These are phyloP conservation scores for Maniola hyperantus DNA, from an alignment of 2,888 invertebrate species.

Conservation along the genomic window DNA sequence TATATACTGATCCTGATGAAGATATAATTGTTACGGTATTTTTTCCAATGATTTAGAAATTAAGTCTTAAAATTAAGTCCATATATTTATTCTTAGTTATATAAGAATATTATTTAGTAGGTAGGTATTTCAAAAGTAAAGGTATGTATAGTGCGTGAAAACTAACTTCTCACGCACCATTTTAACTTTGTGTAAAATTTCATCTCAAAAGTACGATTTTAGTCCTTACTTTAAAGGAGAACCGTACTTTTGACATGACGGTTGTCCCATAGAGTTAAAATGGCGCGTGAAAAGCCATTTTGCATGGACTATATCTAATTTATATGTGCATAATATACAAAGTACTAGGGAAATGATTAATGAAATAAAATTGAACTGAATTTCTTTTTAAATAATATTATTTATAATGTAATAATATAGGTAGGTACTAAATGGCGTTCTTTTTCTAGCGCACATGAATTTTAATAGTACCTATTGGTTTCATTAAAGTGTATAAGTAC, in stretches of 20 bases:
- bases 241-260: too few relatives aligned
- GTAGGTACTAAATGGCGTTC: too few relatives aligned
- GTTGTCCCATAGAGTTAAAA: too few relatives aligned
- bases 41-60: neutral
- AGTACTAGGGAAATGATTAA: neutral
- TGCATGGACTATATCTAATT: too few relatives aligned
- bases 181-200: too few relatives aligned
- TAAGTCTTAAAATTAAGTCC: neutral
- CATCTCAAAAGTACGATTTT: too few relatives aligned
- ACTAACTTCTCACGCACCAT: too few relatives aligned
- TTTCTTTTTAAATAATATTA: neutral
- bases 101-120: conserved; percentile 19
- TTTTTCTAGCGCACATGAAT: too few relatives aligned
- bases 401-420: too few relatives aligned
- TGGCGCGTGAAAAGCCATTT: too few relatives aligned
- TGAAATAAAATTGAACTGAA: neutral
- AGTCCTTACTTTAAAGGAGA: too few relatives aligned
- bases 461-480: too few relatives aligned
- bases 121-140: neutral
- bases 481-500: neutral
- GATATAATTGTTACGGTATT: neutral
- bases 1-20: neutral
- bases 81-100: conserved; percentile 12
- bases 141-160: neutral
- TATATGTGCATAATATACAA: neutral